Conservation (phyloP, 2,113 vertebrate genomes). For the Antechinus stuartii region DNA sequence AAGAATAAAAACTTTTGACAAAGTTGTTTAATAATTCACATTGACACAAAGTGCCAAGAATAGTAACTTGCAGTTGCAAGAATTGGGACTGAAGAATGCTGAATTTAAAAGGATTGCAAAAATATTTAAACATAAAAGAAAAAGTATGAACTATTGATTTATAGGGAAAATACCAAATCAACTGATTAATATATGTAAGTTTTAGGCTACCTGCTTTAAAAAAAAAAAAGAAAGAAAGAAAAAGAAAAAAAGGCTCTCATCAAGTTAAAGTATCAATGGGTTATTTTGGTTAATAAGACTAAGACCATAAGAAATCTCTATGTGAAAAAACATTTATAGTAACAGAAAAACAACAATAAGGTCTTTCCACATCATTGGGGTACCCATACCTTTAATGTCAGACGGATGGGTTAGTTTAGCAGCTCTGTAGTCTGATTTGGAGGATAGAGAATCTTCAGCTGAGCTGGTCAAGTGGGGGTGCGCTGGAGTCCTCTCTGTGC, state of each 20-base stretch:
- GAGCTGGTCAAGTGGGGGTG: conserved; percentile 86
- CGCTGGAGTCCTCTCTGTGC: conserved; percentile 85
- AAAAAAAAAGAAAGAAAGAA: not conserved
- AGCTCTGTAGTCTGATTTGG: conserved; percentile 44
- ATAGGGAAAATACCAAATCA: conserved; percentile 22
- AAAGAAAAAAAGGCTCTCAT: not conserved
- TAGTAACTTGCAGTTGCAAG: conserved; percentile 8
- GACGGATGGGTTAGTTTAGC: conserved; percentile 16
- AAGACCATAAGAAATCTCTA: not conserved
- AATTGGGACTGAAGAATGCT: conserved; percentile 20
- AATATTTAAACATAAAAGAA: conserved; percentile 23
- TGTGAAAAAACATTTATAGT: not conserved
- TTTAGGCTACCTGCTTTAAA: not conserved
- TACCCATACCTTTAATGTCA: conserved; percentile 56
- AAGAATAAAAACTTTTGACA: conserved; percentile 49
- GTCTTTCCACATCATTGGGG: not conserved
- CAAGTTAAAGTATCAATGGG: not conserved
- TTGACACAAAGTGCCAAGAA: not conserved
- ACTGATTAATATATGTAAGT: not conserved
- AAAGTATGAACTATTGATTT: conserved; percentile 3
- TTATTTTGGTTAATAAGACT: not conserved
- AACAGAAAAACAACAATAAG: not conserved
- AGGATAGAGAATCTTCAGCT: conserved; percentile 54
- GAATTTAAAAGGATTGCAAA: conserved; percentile 17
- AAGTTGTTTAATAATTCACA: not conserved